Base-by-base conservation (phyloP, 2,888 invertebrate genomes). In the Cantharis flavilabris region DNA sequence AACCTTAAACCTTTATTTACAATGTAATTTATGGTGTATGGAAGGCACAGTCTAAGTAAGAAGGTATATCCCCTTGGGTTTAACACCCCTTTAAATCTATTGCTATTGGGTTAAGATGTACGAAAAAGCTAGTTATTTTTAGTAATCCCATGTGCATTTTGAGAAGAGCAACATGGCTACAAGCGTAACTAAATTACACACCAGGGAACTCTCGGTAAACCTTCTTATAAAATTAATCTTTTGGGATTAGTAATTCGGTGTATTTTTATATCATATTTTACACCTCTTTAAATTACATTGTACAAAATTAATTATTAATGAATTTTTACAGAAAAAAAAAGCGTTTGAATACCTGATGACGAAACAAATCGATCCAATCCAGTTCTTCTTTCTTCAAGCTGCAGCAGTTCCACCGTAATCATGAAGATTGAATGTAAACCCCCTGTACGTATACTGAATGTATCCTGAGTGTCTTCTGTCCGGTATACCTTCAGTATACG, bases 401-500 rank as follows among this genome's bases (percentile, higher is more conserved):
- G n/a, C 49, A n/a, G 49, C n/a, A 49, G 49, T 9, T n/a, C 9
- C 65, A 28, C 33, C 10, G 18, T 63, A 18, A 11, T 23, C 18
- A 74, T 80, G 87, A 81, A 82, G 87, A 83, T 81, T 84, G 88
- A 89, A 90, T 91, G 91, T 91, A 90, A 90, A 95, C 96, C 94
- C 96, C 97, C 96, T 97, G 96, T 95, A 97, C 97, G 97, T 97
- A 97, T 97, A 97, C 97, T 97, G 97, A 97, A 97, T 97, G 97
- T 97, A 97, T 97, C 97, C 97, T 97, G 97, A 97, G 97, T 96
- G 96, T 95, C 91, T 93, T 92, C 91, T 96, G 94, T 97, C 97
- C 97, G 97, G 97, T 97, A 97, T 97, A 97, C 97, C 97, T 97
- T 97, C 96, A 96, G 97, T 97, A 97, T 97, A 97, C 97, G 97